phyloP scores from a whole-genome alignment of 2,797 vertebrate species.

The Catostomus latipinnis region DNA sequence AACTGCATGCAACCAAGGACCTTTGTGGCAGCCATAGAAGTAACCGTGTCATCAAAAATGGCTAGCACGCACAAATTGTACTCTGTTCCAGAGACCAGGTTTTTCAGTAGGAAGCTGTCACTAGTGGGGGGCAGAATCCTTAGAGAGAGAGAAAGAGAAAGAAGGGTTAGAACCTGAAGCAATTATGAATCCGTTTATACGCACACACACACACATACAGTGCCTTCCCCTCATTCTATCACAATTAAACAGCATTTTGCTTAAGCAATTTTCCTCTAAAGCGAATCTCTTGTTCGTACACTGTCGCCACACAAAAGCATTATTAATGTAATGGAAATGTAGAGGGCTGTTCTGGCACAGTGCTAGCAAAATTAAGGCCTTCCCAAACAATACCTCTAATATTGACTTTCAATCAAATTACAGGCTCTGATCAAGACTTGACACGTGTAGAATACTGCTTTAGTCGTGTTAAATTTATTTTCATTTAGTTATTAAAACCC shows the following conservation, averaged over 20 bases:
- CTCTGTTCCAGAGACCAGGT: slow-evolving; percentile 92
- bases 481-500: slow-evolving; percentile 38
- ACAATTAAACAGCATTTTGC: slow-evolving; percentile 19
- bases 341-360: slow-evolving; percentile 51
- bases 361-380: slow-evolving; percentile 46
- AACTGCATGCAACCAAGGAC: slow-evolving; percentile 95
- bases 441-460: slow-evolving; percentile 57
- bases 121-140: slow-evolving; percentile 96
- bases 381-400: slow-evolving; percentile 52
- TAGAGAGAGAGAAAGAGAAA: not conserved
- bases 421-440: slow-evolving; percentile 52
- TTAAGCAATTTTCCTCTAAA: not conserved
- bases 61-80: slow-evolving; percentile 97
- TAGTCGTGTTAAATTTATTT: slow-evolving; percentile 1
- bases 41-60: slow-evolving; percentile 96
- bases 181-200: not conserved
- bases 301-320: slow-evolving; percentile 44
- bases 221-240: not conserved
- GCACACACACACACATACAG: no score
- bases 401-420: slow-evolving; percentile 56
- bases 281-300: not conserved
- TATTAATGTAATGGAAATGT: slow-evolving; percentile 55
- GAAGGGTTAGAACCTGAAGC: slow-evolving; percentile 24
- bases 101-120: slow-evolving; percentile 93
- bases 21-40: slow-evolving; percentile 96